phyloP scores from a whole-genome alignment of 2,113 vertebrate genomes.

The Crotophaga sulcirostris region DNA sequence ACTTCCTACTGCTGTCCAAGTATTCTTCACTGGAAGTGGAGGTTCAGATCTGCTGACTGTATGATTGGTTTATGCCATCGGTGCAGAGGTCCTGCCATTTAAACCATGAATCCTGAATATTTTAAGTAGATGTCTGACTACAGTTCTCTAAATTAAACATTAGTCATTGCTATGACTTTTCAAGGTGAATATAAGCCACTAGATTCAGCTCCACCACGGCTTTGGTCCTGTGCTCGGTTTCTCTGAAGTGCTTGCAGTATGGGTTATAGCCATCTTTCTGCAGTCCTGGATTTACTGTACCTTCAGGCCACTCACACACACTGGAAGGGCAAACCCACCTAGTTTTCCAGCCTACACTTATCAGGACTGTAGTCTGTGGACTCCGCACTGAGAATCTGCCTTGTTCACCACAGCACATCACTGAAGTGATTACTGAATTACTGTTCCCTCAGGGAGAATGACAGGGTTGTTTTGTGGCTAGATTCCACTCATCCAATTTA shows the following conservation, averaged over 20 bases:
- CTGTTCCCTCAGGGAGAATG: neutral
- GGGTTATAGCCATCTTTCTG: neutral
- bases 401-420: neutral
- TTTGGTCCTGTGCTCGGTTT: neutral
- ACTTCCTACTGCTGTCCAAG: neutral
- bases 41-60: neutral
- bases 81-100: neutral
- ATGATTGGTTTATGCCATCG: neutral
- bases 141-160: neutral
- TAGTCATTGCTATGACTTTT: neutral
- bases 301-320: neutral
- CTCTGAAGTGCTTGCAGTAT: neutral
- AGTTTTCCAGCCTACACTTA: neutral
- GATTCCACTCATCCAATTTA: neutral
- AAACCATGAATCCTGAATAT: neutral
- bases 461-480: neutral
- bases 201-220: neutral
- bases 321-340: neutral
- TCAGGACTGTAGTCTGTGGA: neutral
- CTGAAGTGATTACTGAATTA: neutral
- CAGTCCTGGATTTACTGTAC: neutral
- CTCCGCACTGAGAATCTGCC: neutral
- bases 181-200: neutral
- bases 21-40: neutral
- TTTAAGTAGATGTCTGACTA: neutral